phyloP scores from a whole-genome alignment of 2,888 invertebrate species.

The Ichneumon xanthorius region DNA sequence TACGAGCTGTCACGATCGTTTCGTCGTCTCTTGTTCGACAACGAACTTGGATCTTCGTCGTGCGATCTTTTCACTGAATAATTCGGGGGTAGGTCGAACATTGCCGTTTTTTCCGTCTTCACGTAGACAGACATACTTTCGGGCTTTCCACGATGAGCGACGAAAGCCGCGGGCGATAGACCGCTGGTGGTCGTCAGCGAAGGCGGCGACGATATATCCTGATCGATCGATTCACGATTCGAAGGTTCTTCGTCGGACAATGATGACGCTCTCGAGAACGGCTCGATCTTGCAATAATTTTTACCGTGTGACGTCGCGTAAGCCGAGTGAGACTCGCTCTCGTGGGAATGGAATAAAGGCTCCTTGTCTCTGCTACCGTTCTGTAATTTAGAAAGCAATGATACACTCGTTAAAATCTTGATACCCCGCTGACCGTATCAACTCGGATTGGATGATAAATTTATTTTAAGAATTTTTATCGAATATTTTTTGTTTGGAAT shows the following conservation, averaged over 20 bases:
- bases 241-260: constrained; percentile 31
- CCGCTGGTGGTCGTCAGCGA: neutral
- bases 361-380: constrained; percentile 22
- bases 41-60: constrained; percentile 16
- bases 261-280: constrained; percentile 36
- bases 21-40: constrained; percentile 55
- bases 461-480: neutral
- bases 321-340: constrained; percentile 12
- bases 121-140: constrained; percentile 64
- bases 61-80: constrained; percentile 37
- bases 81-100: constrained; percentile 7
- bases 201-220: constrained; percentile 5
- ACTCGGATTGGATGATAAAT: neutral
- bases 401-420: neutral
- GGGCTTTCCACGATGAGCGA: constrained; percentile 67
- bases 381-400: neutral
- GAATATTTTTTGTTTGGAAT: neutral
- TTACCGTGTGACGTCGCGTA: constrained; percentile 49
- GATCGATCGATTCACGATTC: constrained; percentile 19
- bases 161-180: neutral
- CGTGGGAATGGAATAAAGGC: constrained; percentile 33
- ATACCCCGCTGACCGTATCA: neutral
- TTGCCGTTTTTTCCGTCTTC: constrained; percentile 59
- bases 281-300: constrained; percentile 51
- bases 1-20: constrained; percentile 21